Evolutionary conservation across 2,113 vertebrate species (phyloP).

Genomic region (Prietella phreatophila): DNA sequence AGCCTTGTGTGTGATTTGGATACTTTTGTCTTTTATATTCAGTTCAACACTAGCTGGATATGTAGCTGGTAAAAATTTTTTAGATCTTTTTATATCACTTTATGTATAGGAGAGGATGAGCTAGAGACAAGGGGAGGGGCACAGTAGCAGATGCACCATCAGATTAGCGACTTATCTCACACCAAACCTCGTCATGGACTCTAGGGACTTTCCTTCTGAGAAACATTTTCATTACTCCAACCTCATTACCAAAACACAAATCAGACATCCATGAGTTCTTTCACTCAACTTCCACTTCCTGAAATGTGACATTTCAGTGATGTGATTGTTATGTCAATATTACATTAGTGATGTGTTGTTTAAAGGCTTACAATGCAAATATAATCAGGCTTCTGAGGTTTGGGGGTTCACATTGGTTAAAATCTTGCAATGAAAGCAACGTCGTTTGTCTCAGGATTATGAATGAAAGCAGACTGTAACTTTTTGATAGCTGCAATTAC

Average conservation of each 20-base stretch:
- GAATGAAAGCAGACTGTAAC: neutral
- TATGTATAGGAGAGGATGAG: neutral
- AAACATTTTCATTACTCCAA: conserved; percentile 24
- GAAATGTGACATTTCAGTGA: neutral
- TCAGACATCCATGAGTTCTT: conserved; percentile 11
- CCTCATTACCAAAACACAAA: neutral
- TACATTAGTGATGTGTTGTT: neutral
- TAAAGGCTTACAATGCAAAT: neutral
- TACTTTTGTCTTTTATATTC: neutral
- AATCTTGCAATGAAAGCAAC: neutral
- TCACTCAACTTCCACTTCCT: neutral
- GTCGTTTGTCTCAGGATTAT: neutral
- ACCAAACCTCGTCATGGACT: neutral
- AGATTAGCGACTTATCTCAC: conserved; percentile 23
- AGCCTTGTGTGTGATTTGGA: neutral
- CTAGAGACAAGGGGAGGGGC: neutral
- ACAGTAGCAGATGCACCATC: conserved; percentile 20
- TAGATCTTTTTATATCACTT: conserved; percentile 5
- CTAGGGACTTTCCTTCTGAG: conserved; percentile 4
- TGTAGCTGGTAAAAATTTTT: neutral
- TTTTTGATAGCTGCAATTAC: neutral
- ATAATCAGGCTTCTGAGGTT: neutral
- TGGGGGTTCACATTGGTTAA: neutral
- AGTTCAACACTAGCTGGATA: neutral
- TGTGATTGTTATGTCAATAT: neutral